Base-by-base conservation (phyloP, 2,888 invertebrate genomes). In the Azorinus chamasolen region DNA sequence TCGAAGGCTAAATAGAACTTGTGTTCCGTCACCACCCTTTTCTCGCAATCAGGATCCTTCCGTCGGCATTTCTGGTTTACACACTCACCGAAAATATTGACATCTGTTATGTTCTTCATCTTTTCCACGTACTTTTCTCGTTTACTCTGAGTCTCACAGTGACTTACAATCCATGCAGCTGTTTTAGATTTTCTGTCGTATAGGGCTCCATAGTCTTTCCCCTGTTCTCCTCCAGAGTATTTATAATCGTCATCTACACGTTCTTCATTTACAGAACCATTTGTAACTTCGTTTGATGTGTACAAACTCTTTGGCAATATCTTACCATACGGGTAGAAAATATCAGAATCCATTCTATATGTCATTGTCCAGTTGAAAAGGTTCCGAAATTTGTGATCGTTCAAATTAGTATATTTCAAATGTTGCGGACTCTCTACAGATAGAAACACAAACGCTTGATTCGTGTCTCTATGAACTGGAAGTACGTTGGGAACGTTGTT, bases 1-100 rank as follows among this genome's bases (percentile, higher is more conserved):
- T 83, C 83, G 63, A 83, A 83, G n/a, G 83, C 77, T n/a, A 83
- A 55, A 64, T 83, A 83, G 58, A 83, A 83, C n/a, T 72, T 74
- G 39, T 77, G 74, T 4, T 54, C 53, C 5, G 65, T 57, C 6
- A 39, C 20, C 6, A 62, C 0, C 16, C 14, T 39, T 14, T 20
- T 18, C 18, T 75, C 62, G 51, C 83, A 83, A 4, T 57, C 24
- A 14, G 18, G 37, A 14, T 25, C 50, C 39, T 70, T 63, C 1
- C 65, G 70, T 6, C 72, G 58, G 27, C 78, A 80, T 45, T 66
- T 62, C 0, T 45, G 46, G 22, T 51, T 43, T 0, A 70, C 71
- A 39, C 83, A 83, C 6, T 51, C 41, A 0, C 83, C 83, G 25
- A 74, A 83, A 32, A 77, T 46, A 37, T 83, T 79, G 16, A 83